Evolutionary conservation across 1,140 invertebrate species (phyloP).

Genomic region (Lysiphlebus fabarum): DNA sequence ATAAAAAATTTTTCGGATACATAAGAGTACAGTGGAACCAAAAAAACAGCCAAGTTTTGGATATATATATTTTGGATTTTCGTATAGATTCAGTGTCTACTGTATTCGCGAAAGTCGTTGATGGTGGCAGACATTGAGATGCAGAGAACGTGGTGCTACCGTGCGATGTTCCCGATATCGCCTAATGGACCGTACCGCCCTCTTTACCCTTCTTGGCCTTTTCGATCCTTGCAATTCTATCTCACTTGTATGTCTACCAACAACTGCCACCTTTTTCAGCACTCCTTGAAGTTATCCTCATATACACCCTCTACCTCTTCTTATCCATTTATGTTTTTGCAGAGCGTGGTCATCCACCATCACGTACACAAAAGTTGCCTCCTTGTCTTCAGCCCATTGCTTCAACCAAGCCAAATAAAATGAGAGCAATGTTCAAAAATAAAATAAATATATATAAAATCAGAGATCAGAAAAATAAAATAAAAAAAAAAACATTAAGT

Average conservation of each 20-base stretch:
- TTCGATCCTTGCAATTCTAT: conserved; percentile 28
- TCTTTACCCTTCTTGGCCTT: conserved; percentile 34
- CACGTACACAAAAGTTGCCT: not conserved
- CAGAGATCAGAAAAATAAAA: not conserved
- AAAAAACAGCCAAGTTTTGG: no score
- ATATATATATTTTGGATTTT: no score
- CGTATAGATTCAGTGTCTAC: not conserved
- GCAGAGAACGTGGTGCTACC: conserved; percentile 56
- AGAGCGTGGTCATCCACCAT: conserved; percentile 6
- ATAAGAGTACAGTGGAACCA: no score
- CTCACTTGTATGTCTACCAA: conserved; percentile 31
- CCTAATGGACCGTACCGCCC: conserved; percentile 53
- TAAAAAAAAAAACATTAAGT: not conserved
- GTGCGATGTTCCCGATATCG: conserved; percentile 56
- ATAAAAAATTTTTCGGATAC: no score
- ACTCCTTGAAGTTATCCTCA: conserved; percentile 25
- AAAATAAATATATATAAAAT: conserved; percentile 6
- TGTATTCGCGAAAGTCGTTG: conserved; percentile 21
- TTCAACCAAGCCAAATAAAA: not conserved
- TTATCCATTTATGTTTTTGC: conserved; percentile 17
- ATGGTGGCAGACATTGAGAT: conserved; percentile 50
- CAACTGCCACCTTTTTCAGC: conserved; percentile 35
- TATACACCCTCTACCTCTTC: conserved; percentile 15
- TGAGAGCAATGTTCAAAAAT: not conserved
- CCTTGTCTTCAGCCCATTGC: not conserved